Conservation (phyloP, 2,113 vertebrate species). For the Scomber scombrus region DNA sequence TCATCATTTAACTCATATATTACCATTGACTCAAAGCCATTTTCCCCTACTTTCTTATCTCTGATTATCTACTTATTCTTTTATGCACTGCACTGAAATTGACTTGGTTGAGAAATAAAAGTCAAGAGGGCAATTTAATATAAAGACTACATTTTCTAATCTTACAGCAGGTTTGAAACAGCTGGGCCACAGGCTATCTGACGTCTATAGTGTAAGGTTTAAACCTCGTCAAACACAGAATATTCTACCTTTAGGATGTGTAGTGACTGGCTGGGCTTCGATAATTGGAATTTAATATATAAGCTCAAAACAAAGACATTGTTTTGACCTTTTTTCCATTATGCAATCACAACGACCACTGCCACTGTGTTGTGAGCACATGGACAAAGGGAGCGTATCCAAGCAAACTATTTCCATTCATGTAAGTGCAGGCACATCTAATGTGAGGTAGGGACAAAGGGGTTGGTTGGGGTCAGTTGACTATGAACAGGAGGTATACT, state of each 20-base stretch:
- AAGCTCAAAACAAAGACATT: background rate
- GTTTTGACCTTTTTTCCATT: background rate
- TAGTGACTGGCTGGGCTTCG: background rate
- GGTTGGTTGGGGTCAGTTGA: slow-evolving; percentile 4
- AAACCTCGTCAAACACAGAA: background rate
- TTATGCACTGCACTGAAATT: slow-evolving; percentile 40
- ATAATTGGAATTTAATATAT: background rate
- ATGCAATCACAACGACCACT: slow-evolving; percentile 1
- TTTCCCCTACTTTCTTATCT: slow-evolving; percentile 44
- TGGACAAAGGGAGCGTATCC: slow-evolving; percentile 13
- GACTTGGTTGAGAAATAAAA: slow-evolving; percentile 45
- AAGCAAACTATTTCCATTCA: slow-evolving; percentile 9
- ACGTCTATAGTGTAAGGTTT: slow-evolving; percentile 6
- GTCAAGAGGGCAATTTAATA: slow-evolving; percentile 51
- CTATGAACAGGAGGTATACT: slow-evolving; percentile 28
- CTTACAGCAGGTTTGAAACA: slow-evolving; percentile 14
- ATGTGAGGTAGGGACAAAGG: background rate
- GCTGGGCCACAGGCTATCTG: slow-evolving; percentile 3
- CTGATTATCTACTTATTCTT: slow-evolving; percentile 50
- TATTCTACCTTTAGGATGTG: background rate
- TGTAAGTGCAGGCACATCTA: background rate
- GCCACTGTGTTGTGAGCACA: background rate
- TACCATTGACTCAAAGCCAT: slow-evolving; percentile 45
- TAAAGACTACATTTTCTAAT: slow-evolving; percentile 33
- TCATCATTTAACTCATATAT: slow-evolving; percentile 52